phyloP scores from a whole-genome alignment of 1,140 invertebrate genomes.

The Cephus cinctus region DNA sequence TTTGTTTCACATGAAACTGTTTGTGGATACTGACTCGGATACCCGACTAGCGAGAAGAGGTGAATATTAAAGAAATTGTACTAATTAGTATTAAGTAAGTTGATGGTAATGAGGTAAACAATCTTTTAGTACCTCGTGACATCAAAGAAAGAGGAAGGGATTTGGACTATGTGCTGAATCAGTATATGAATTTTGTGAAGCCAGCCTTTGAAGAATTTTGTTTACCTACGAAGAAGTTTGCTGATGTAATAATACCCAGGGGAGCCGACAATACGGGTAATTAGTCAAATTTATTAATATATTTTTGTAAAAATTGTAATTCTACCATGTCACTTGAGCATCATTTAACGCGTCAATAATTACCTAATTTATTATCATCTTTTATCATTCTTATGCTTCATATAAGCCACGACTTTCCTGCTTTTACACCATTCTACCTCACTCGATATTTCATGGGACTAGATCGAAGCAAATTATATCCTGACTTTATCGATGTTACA shows the following conservation, averaged over 20 bases:
- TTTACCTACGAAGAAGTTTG: conserved; percentile 98
- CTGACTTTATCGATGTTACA: no score
- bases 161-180: conserved; percentile 90
- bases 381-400: no score
- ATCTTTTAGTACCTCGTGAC: conserved; percentile 80
- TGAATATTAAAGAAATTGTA: conserved; percentile 45
- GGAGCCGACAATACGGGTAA: conserved; percentile 95
- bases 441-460: no score
- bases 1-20: conserved; percentile 98
- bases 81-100: conserved; percentile 7
- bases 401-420: no score
- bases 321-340: no score
- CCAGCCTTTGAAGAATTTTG: conserved; percentile 99
- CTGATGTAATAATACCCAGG: conserved; percentile 97
- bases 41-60: conserved; percentile 92
- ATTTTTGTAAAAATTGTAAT: not conserved
- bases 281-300: conserved; percentile 20
- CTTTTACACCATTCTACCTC: no score
- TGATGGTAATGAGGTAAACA: conserved; percentile 3
- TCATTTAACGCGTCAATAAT: no score
- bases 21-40: conserved; percentile 98
- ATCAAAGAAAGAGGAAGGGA: conserved; percentile 92
- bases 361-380: no score
- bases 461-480: no score
- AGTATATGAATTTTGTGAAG: conserved; percentile 97